Evolutionary conservation across 1,140 invertebrate genomes (phyloP), one percentile per base, ranked within the genome.

Genomic region (Popillia japonica): DNA sequence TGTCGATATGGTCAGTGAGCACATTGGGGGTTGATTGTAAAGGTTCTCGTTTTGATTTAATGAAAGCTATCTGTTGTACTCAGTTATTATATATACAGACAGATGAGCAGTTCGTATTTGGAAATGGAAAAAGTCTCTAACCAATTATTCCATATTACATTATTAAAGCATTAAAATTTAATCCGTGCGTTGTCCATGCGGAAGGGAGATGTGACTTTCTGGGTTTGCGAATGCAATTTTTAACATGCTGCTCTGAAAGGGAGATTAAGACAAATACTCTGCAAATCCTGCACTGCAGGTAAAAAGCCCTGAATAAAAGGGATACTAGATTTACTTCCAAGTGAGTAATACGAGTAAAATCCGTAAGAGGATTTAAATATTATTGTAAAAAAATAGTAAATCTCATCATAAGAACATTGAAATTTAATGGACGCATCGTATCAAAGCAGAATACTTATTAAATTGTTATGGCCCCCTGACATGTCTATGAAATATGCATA

Each of bases 21-120:
- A 73, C 14, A 73, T 14, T 23, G 61, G 61, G 72, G 72, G 23
- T 42, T 17, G 9, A 20, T 73, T 40, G 0, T 40, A 73, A 73
- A 73, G 72, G 72, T 73, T 41, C 34, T 10, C n/a, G n/a, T n/a
- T 73, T 73, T 73, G 40, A 41, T 73, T n/a, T 73, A 27, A 64
- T 64, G 40, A 73, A n/a, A 40, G 72, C 72, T 42, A 73, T 73
- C 72, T 73, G 72, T 73, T 73, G 72, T 73, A 73, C 72, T n/a
- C 27, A 73, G 72, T 40, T 41, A 73, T 11, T 20, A 40, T 73
- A 20, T 41, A 73, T 17, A 73, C 40, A 73, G 3, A 73, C 40
- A 40, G 72, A 42, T 40, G 7, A 41, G 40, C 27, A 10, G 11
- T 48, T 48, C 11, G 3, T 48, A 48, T 14, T 14, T 14, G 44